phyloP scores from a whole-genome alignment of 1,140 invertebrate genomes.

The Oedothorax gibbosus region DNA sequence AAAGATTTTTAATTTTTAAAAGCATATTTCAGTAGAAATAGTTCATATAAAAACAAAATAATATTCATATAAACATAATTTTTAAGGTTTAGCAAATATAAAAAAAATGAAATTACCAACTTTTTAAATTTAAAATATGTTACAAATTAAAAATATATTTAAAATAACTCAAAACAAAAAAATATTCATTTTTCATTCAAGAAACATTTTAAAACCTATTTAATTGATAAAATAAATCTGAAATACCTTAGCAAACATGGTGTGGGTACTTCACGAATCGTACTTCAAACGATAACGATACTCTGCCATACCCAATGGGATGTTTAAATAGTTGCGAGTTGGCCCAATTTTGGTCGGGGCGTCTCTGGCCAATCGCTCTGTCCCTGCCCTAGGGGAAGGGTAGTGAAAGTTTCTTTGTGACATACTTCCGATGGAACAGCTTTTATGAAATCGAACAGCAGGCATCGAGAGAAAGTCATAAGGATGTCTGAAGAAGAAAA shows the following conservation, averaged over 20 bases:
- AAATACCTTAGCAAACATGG: constrained; percentile 29
- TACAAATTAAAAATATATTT: neutral
- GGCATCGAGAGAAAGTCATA: neutral
- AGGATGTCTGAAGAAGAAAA: neutral
- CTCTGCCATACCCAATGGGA: constrained; percentile 4
- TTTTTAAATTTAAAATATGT: neutral
- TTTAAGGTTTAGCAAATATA: no score
- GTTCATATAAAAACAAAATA: no score
- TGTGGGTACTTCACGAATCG: constrained; percentile 4
- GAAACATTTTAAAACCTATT: neutral
- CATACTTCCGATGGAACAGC: constrained; percentile 44
- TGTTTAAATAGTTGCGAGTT: constrained; percentile 39
- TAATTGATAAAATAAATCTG: neutral
- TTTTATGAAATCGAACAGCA: constrained; percentile 25
- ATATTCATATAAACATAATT: no score
- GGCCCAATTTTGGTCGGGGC: constrained; percentile 36
- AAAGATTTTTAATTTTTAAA: no score
- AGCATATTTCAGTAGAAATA: no score
- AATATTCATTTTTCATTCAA: neutral
- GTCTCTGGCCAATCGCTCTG: constrained; percentile 28
- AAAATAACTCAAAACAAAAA: neutral
- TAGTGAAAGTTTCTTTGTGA: constrained; percentile 48
- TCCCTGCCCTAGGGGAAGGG: constrained; percentile 41
- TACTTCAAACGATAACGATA: constrained; percentile 12
- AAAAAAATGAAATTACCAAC: no score